Percentiles rank a stretch among this genome's conserved stretches.
These are phyloP conservation scores for Ornithorhynchus anatinus DNA, from an alignment of 2,113 vertebrate species.

Conservation along the genomic window DNA sequence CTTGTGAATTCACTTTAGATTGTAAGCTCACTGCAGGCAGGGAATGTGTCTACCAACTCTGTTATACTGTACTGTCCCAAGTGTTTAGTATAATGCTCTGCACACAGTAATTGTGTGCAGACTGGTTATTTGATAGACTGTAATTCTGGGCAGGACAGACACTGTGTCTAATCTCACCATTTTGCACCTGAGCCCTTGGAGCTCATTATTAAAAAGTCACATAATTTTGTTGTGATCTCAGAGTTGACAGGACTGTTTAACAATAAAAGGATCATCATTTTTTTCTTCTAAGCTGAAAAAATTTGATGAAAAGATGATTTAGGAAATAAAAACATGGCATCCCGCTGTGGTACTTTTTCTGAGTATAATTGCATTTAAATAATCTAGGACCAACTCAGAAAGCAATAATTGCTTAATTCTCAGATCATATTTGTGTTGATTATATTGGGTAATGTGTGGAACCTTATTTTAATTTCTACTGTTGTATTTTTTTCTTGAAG, in stretches of 20 bases:
- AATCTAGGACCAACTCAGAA: conserved; percentile 2
- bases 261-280: neutral
- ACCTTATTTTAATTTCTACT: conserved; percentile 22
- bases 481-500: conserved; percentile 36
- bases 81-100: too few species aligned
- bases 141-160: too few species aligned
- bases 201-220: too few species aligned
- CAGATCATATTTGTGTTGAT: conserved; percentile 40
- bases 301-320: neutral
- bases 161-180: too few species aligned
- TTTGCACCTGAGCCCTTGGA: too few species aligned
- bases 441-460: conserved; percentile 41
- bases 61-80: too few species aligned
- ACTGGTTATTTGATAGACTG: too few species aligned
- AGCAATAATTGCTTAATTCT: conserved; percentile 33
- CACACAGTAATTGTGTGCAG: too few species aligned
- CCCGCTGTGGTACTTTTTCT: conserved; percentile 13
- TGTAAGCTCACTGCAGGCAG: too few species aligned
- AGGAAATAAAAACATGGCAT: neutral
- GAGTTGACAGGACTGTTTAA: neutral
- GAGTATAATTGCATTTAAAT: conserved; percentile 26
- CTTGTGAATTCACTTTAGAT: too few species aligned
- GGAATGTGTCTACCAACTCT: too few species aligned
- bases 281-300: neutral
- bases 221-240: too few species aligned